Evolutionary conservation across 2,797 vertebrate species (phyloP).

Genomic region (Hippoglossus hippoglossus): DNA sequence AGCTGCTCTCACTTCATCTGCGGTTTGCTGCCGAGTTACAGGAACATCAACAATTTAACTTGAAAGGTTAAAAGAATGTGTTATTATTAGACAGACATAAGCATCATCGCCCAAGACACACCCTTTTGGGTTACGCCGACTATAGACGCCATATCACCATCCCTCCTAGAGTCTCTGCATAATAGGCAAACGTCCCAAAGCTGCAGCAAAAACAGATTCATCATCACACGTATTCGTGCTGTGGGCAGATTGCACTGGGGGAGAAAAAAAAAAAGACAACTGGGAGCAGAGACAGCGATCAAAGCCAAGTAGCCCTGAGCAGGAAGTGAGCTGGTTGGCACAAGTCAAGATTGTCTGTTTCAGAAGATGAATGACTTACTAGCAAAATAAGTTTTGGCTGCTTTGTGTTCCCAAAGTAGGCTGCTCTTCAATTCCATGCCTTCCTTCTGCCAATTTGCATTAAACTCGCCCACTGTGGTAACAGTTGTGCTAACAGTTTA

Average conservation of each 20-base stretch:
- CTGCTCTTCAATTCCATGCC: constrained; percentile 10
- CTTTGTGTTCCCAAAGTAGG: constrained; percentile 14
- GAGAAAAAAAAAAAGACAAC: constrained; percentile 43
- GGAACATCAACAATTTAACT: neutral
- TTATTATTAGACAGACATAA: constrained; percentile 32
- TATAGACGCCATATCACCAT: constrained; percentile 28
- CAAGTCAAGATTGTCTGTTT: constrained; percentile 38
- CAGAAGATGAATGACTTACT: constrained; percentile 56
- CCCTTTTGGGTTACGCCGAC: constrained; percentile 26
- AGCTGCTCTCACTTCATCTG: neutral
- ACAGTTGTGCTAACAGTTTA: neutral
- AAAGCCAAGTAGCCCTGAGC: constrained; percentile 66
- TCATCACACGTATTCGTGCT: constrained; percentile 58
- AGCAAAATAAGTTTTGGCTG: constrained; percentile 28
- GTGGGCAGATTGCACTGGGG: constrained; percentile 39
- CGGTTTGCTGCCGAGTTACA: neutral
- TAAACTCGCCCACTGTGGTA: constrained; percentile 6
- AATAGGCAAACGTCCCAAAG: constrained; percentile 46
- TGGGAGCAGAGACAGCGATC: constrained; percentile 52
- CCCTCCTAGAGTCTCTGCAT: constrained; percentile 30
- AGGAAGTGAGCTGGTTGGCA: constrained; percentile 57
- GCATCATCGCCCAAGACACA: constrained; percentile 12
- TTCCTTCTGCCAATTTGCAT: constrained; percentile 13
- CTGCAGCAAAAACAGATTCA: constrained; percentile 51
- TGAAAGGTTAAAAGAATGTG: constrained; percentile 2